Percentiles rank a stretch among this genome's conserved stretches.
phyloP scores from a whole-genome alignment of 2,797 vertebrate genomes.

The Schizothorax lantsangensis region DNA sequence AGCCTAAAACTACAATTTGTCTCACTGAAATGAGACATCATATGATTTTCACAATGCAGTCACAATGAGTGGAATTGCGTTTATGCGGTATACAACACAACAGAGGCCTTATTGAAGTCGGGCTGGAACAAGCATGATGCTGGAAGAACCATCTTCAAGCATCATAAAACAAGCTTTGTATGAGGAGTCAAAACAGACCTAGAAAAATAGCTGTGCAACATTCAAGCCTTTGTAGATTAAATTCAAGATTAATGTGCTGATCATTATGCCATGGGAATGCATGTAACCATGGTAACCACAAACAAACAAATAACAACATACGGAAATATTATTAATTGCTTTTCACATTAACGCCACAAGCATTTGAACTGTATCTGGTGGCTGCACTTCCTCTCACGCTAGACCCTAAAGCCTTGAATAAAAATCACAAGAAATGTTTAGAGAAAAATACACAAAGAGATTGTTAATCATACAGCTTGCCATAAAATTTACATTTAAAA shows the following conservation, averaged over 20 bases:
- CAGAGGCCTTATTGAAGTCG: slow-evolving; percentile 22
- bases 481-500: neutral
- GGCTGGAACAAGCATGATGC: neutral
- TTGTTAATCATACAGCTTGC: neutral
- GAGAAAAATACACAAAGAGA: neutral
- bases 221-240: neutral
- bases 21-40: slow-evolving; percentile 39
- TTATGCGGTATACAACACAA: slow-evolving; percentile 32
- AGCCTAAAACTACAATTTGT: slow-evolving; percentile 44
- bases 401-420: neutral
- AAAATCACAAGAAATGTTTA: neutral
- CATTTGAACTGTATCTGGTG: slow-evolving; percentile 20
- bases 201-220: neutral
- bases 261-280: slow-evolving; percentile 6
- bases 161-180: slow-evolving; percentile 40
- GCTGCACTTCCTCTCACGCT: slow-evolving; percentile 18
- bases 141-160: slow-evolving; percentile 30
- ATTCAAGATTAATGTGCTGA: slow-evolving; percentile 20
- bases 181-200: slow-evolving; percentile 2
- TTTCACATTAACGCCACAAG: neutral
- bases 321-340: slow-evolving; percentile 19
- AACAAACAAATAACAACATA: slow-evolving; percentile 40
- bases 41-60: slow-evolving; percentile 28
- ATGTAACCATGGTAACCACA: slow-evolving; percentile 1
- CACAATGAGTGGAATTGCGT: neutral